phyloP scores from a whole-genome alignment of 2,888 invertebrate genomes.

The Tenthredo scrophulariae region DNA sequence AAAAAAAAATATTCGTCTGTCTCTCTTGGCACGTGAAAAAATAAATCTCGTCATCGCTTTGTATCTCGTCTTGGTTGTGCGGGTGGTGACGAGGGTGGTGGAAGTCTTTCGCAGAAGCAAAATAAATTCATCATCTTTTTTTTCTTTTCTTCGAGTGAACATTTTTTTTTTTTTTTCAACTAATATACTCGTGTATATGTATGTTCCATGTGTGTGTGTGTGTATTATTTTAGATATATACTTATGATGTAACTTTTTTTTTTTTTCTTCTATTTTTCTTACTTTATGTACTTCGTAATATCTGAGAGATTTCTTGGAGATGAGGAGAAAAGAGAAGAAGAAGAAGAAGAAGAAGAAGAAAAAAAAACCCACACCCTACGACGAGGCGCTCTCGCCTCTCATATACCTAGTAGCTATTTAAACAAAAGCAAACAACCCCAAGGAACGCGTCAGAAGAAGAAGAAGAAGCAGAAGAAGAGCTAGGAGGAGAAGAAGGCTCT shows the following conservation, averaged over 20 bases:
- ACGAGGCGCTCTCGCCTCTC: too few species aligned
- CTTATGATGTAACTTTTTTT: not conserved
- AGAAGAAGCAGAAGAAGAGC: not conserved
- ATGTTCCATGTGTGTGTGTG: not conserved
- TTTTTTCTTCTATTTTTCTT: not conserved
- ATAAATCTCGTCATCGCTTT: conserved; percentile 14
- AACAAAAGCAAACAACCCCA: conserved; percentile 47
- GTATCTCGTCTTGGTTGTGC: not conserved
- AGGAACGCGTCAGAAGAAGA: conserved; percentile 5
- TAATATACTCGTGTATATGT: too few species aligned
- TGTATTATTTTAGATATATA: not conserved
- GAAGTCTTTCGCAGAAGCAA: not conserved
- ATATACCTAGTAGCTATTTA: conserved; percentile 16
- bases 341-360: too few species aligned
- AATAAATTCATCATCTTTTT: not conserved
- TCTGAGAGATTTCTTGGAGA: not conserved
- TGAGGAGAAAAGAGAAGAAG: not conserved
- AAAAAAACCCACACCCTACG: too few species aligned
- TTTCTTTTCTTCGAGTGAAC: not conserved
- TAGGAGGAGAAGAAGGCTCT: conserved; percentile 2
- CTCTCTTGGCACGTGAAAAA: conserved; percentile 42
- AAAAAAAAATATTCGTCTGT: not conserved
- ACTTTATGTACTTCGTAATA: not conserved
- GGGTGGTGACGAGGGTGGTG: not conserved
- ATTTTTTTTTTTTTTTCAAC: too few species aligned